A percentile compares a stretch with the other conserved stretches of the same genome.
phyloP scores from a whole-genome alignment of 2,888 invertebrate species.

The Lasioglossum pauxillum region DNA sequence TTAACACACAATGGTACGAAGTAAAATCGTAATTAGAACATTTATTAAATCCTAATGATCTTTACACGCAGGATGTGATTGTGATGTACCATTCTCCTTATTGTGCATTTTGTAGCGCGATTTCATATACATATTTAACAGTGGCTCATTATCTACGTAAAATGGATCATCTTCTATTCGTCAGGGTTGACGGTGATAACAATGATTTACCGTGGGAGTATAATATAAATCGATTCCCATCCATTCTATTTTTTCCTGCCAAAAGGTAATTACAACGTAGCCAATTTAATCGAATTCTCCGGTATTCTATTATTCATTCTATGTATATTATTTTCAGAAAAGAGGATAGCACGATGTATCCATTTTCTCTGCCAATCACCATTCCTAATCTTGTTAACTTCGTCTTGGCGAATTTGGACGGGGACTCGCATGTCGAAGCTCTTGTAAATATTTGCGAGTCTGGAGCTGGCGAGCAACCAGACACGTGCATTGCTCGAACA shows the following conservation, averaged over 20 bases:
- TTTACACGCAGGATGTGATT: slow-evolving; percentile 88
- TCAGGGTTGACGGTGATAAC: slow-evolving; percentile 91
- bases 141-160: slow-evolving; percentile 88
- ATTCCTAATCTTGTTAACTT: slow-evolving; percentile 89
- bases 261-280: slow-evolving; percentile 85
- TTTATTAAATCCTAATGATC: slow-evolving; percentile 46
- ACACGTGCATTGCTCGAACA: slow-evolving; percentile 78
- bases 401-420: slow-evolving; percentile 89
- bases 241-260: slow-evolving; percentile 92
- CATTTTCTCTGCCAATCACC: slow-evolving; percentile 87
- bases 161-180: slow-evolving; percentile 86
- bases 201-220: slow-evolving; percentile 96
- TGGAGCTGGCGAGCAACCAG: slow-evolving; percentile 77
- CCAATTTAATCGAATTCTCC: slow-evolving; percentile 11
- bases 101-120: slow-evolving; percentile 91
- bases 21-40: slow-evolving; percentile 13
- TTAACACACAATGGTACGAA: background rate
- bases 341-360: slow-evolving; percentile 90
- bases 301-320: background rate
- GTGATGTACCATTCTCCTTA: slow-evolving; percentile 92
- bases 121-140: slow-evolving; percentile 89
- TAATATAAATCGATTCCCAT: slow-evolving; percentile 92
- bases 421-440: slow-evolving; percentile 80
- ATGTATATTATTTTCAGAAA: slow-evolving; percentile 85
- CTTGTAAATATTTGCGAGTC: slow-evolving; percentile 80